Conservation (phyloP, 2,888 invertebrate species). For the Polymixis flavicincta region DNA sequence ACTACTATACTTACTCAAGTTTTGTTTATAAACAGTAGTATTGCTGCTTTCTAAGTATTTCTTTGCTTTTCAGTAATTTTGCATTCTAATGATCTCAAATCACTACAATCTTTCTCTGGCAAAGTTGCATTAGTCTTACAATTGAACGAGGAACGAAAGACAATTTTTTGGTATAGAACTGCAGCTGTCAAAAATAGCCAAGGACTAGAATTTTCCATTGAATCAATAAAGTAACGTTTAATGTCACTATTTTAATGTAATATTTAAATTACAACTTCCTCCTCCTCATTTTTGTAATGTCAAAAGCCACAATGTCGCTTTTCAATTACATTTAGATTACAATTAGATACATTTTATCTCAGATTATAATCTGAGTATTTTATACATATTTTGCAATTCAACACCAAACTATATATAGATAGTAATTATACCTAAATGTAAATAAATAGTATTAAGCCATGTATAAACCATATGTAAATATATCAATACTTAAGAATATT, state of each 20-base stretch:
- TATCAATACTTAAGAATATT: conserved; percentile 28
- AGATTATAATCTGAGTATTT: background rate
- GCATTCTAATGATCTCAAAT: conserved; percentile 51
- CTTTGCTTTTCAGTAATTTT: conserved; percentile 18
- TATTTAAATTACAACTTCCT: conserved; percentile 7
- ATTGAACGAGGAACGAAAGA: background rate
- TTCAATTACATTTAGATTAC: background rate
- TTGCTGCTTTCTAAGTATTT: conserved; percentile 1
- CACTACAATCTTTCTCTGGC: background rate
- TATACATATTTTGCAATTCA: conserved; percentile 22
- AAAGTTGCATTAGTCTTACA: background rate
- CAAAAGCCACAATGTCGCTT: background rate
- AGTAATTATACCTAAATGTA: conserved; percentile 49
- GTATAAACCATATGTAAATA: conserved; percentile 65
- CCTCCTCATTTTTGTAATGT: background rate
- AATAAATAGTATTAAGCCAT: conserved; percentile 52
- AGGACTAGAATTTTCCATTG: conserved; percentile 2
- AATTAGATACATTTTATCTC: too few species aligned
- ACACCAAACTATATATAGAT: conserved; percentile 47
- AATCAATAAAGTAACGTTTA: background rate
- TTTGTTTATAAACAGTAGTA: background rate
- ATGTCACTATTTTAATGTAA: background rate
- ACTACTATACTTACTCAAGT: too few species aligned
- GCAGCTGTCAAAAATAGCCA: background rate
- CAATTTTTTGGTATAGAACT: background rate